A percentile compares a stretch with the other conserved stretches of the same genome.
These are phyloP conservation scores for Diplolepis rosae DNA, from an alignment of 2,888 invertebrate species.

Conservation along the genomic window DNA sequence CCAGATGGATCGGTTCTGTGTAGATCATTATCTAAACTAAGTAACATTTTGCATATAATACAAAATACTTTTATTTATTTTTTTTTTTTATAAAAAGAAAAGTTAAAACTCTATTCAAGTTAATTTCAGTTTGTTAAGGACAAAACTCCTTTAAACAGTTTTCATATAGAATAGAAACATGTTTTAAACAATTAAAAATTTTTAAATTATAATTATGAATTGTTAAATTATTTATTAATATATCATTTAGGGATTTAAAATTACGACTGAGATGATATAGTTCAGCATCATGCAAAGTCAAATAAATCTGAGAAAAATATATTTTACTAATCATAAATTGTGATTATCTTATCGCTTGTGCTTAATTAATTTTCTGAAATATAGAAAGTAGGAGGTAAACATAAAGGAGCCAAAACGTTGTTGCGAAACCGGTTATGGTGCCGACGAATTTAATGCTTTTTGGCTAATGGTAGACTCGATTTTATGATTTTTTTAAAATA, in stretches of 20 bases:
- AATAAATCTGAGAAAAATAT: background rate
- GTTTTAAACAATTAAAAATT: too few species aligned
- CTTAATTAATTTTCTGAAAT: conserved; percentile 19
- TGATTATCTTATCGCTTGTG: background rate
- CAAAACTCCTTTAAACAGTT: too few species aligned
- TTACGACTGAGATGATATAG: background rate
- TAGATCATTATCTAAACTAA: conserved; percentile 4
- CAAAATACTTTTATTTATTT: background rate
- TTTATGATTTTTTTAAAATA: background rate
- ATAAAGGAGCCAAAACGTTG: conserved; percentile 13
- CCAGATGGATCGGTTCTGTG: conserved; percentile 4
- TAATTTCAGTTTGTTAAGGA: too few species aligned
- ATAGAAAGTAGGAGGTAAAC: conserved; percentile 14
- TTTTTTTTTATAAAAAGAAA: too few species aligned
- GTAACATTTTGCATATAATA: background rate
- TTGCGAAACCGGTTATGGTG: conserved; percentile 10
- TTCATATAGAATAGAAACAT: too few species aligned
- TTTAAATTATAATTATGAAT: too few species aligned
- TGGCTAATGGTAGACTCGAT: conserved; percentile 1
- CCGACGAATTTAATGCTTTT: conserved; percentile 1
- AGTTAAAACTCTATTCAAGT: too few species aligned
- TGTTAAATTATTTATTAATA: background rate
- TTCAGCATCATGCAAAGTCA: background rate
- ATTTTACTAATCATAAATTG: conserved; percentile 15
- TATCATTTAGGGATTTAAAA: background rate